Evolutionary conservation across 2,113 vertebrate species (phyloP).

Genomic region (Lutjanus erythropterus): DNA sequence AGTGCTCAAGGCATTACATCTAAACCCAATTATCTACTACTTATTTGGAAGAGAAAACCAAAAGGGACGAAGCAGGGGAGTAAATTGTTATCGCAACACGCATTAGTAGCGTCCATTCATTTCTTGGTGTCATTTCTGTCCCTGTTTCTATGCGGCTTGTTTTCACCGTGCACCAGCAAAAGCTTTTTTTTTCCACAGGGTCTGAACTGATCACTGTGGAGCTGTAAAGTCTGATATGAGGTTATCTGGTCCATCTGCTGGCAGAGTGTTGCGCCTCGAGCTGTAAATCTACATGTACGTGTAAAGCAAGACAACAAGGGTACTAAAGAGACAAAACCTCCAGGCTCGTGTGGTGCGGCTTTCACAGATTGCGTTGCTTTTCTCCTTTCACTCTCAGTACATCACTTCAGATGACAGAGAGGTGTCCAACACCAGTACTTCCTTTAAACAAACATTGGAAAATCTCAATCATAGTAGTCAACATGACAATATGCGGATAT

Average conservation of each 20-base stretch:
- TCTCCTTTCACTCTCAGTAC: neutral
- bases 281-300: slow-evolving; percentile 47
- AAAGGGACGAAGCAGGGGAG: neutral
- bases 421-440: neutral
- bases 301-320: slow-evolving; percentile 33
- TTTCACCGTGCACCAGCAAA: slow-evolving; percentile 4
- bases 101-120: neutral
- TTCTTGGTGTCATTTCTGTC: neutral
- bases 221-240: slow-evolving; percentile 47
- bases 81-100: no score
- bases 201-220: slow-evolving; percentile 19
- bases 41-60: neutral
- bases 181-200: slow-evolving; percentile 12
- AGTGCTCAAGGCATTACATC: no score
- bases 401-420: neutral
- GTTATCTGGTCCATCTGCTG: slow-evolving; percentile 51
- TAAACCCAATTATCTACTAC: neutral
- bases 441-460: neutral
- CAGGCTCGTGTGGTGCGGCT: neutral
- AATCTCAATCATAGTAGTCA: neutral
- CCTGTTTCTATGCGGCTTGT: neutral
- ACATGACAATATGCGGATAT: neutral
- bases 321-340: slow-evolving; percentile 19
- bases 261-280: slow-evolving; percentile 23
- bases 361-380: neutral